A percentile compares a stretch with the other conserved stretches of the same genome.
Conservation (phyloP, 2,888 invertebrate genomes). For the Sarcophaga subvicina region DNA sequence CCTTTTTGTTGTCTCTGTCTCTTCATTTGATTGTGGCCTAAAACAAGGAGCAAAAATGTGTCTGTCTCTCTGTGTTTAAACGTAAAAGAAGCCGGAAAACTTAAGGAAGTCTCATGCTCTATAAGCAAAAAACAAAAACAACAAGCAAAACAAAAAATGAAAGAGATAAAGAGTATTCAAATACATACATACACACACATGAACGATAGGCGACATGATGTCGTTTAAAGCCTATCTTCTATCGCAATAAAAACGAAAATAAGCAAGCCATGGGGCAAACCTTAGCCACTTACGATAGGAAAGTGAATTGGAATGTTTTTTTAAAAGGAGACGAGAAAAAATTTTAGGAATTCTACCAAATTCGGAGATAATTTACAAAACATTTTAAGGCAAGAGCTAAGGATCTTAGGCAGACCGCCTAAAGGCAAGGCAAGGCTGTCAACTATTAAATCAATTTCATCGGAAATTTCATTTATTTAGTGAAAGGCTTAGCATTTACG, state of each 20-base stretch:
- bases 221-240: conserved; percentile 49
- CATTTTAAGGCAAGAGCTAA: too few relatives aligned
- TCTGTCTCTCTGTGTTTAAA: conserved; percentile 1
- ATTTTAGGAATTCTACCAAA: too few relatives aligned
- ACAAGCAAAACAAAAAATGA: conserved; percentile 38
- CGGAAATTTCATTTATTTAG: too few relatives aligned
- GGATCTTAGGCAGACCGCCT: too few relatives aligned
- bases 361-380: too few relatives aligned
- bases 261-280: background rate
- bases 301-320: too few relatives aligned
- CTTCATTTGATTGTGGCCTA: background rate
- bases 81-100: conserved; percentile 49
- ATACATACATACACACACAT: background rate
- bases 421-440: too few relatives aligned
- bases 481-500: too few relatives aligned
- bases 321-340: too few relatives aligned
- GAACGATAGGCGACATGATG: conserved; percentile 60
- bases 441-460: too few relatives aligned
- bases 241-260: background rate
- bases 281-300: too few relatives aligned
- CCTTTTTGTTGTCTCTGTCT: conserved; percentile 6
- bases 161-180: background rate
- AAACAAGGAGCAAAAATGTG: conserved; percentile 32
- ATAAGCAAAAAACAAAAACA: background rate
- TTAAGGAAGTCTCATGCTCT: conserved; percentile 38